Evolutionary conservation across 2,888 invertebrate species (phyloP).

Genomic region (Cantharis flavilabris): DNA sequence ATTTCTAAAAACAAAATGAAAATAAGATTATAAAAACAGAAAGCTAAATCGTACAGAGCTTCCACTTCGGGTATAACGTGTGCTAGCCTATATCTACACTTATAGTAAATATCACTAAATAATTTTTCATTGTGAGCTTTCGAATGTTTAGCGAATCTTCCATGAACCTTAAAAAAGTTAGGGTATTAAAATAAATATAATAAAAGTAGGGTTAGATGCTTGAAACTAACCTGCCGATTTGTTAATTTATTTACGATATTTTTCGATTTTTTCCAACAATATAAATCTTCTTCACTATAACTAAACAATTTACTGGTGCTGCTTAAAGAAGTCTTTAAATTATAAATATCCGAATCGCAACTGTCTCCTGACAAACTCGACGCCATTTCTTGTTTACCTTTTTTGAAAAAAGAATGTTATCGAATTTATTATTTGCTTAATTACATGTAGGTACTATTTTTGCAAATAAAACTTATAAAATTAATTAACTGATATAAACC

Average conservation of each 20-base stretch:
- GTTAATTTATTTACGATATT: constrained; percentile 39
- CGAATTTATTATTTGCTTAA: not conserved
- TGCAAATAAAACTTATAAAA: not conserved
- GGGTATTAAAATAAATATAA: constrained; percentile 19
- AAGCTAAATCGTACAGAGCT: constrained; percentile 20
- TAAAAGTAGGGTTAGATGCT: constrained; percentile 41
- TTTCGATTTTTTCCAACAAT: constrained; percentile 17
- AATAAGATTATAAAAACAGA: not conserved
- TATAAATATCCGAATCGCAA: constrained; percentile 26
- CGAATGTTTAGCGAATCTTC: constrained; percentile 50
- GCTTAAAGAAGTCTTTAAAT: constrained; percentile 5
- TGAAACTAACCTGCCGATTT: constrained; percentile 39
- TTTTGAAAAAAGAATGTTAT: constrained; percentile 10
- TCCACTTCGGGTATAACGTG: constrained; percentile 41
- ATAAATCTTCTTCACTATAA: constrained; percentile 10
- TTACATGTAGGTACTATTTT: not conserved
- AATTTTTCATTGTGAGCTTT: constrained; percentile 53
- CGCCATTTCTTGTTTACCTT: constrained; percentile 36
- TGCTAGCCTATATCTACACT: constrained; percentile 46
- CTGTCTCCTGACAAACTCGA: constrained; percentile 36
- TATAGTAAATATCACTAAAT: constrained; percentile 51
- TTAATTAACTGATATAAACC: not conserved
- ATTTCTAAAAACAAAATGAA: constrained; percentile 61
- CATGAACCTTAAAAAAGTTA: constrained; percentile 47
- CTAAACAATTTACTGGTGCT: constrained; percentile 8